Conservation (phyloP, 2,113 vertebrate species). For the Cnemophilus loriae region DNA sequence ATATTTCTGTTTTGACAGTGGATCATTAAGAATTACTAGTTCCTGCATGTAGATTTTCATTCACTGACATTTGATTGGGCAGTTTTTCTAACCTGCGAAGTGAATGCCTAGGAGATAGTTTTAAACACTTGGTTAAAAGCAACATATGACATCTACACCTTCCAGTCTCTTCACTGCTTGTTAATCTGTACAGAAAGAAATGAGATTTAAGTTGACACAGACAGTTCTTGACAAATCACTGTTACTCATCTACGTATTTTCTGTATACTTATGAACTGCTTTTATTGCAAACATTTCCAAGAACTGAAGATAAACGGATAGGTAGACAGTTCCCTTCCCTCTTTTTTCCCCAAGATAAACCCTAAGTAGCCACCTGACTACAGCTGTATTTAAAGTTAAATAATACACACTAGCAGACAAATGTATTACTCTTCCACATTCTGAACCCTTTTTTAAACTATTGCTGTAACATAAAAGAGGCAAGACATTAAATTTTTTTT, state of each 20-base stretch:
- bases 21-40: not conserved
- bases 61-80: not conserved
- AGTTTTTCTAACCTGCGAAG: not conserved
- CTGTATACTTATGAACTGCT: not conserved
- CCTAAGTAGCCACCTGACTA: not conserved
- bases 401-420: not conserved
- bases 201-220: not conserved
- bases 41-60: not conserved
- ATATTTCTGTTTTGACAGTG: not conserved
- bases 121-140: not conserved
- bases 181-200: not conserved
- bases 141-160: not conserved
- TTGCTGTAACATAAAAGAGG: not conserved
- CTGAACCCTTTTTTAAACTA: not conserved
- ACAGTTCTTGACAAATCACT: not conserved
- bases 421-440: not conserved
- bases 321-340: not conserved
- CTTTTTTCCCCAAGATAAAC: not conserved
- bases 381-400: not conserved
- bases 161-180: not conserved
- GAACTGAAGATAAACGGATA: not conserved
- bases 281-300: not conserved
- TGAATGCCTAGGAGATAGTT: not conserved
- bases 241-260: not conserved
- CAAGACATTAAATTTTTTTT: not conserved